Evolutionary conservation across 2,113 vertebrate species (phyloP), one percentile per base, ranked within the genome.

Genomic region (Rhinogobius similis): DNA sequence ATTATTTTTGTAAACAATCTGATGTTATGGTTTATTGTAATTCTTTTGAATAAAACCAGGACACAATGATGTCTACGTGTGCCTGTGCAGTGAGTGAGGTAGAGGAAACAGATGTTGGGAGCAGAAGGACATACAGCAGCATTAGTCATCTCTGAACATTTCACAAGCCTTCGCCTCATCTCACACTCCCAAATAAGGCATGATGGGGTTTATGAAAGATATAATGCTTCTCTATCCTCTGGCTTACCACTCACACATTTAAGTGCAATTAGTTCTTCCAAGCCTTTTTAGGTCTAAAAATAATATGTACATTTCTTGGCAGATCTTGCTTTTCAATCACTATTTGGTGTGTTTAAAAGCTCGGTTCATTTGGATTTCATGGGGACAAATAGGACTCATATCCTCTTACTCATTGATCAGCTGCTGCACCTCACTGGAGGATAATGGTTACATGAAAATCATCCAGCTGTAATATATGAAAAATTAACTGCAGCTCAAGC

Each of bases 111-210:
- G 69, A 81, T 70, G 75, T 36, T 48, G 64, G 71, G 75, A 76
- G 73, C 65, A 72, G 80, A 52, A 66, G 73, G 65, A 69, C 61
- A 64, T 80, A 80, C 68, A 81, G 72, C 52, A 69, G 77, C 77
- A 87, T 87, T 85, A 82, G 67, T 62, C 65, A 66, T 79, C 65
- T 65, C 21, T 9, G 39, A 41, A 43, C 77, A 72, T 84, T 82
- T 81, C 67, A 68, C 71, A 79, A 63, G 74, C 73, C 77, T 83
- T 85, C 69, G 67, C 82, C 84, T 84, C 77, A 67, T 68, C 78
- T 62, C 38, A 38, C 75, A 21, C 29, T 63, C 73, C 52, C 77
- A 23, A 21, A 67, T 63, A 62, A 78, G n/a, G 75, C 77, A 71
- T 82, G 85, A 82, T 70, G 76, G 76, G 70, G 12, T 41, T 72